phyloP scores from a whole-genome alignment of 2,113 vertebrate genomes.

The Oncorhynchus gorbuscha region DNA sequence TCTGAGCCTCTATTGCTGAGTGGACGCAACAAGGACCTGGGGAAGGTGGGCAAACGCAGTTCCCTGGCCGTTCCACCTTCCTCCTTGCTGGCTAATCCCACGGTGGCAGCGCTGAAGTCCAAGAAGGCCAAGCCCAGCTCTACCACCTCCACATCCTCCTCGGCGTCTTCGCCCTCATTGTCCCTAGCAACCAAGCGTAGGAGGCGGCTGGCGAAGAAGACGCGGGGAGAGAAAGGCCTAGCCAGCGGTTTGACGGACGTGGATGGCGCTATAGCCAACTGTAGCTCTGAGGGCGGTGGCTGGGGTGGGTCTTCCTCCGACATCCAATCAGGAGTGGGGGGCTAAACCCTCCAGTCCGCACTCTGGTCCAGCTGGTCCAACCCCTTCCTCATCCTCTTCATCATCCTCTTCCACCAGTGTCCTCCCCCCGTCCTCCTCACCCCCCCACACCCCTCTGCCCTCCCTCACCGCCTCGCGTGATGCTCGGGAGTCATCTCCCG shows the following conservation, averaged over 20 bases:
- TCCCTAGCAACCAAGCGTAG: conserved; percentile 68
- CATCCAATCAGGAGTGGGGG: conserved; percentile 42
- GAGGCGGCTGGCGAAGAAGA: conserved; percentile 69
- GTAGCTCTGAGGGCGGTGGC: conserved; percentile 53
- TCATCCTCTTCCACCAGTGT: conserved; percentile 67
- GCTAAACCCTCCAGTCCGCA: conserved; percentile 67
- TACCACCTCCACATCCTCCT: conserved; percentile 78
- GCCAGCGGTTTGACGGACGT: conserved; percentile 11
- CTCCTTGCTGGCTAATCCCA: conserved; percentile 45
- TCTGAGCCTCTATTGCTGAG: conserved; percentile 67
- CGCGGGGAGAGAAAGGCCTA: conserved; percentile 59
- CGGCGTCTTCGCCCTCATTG: conserved; percentile 73
- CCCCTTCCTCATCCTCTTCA: conserved; percentile 73
- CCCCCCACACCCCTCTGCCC: conserved; percentile 71
- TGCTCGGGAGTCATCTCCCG: conserved; percentile 80
- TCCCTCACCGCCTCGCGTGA: conserved; percentile 61
- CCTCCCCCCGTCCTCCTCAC: conserved; percentile 72
- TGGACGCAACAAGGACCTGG: conserved; percentile 63
- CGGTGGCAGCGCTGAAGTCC: conserved; percentile 46
- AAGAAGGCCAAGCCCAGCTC: conserved; percentile 79
- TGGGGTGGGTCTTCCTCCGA: conserved; percentile 60
- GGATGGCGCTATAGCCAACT: conserved; percentile 46
- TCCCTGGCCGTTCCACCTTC: conserved; percentile 42
- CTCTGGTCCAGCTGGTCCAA: conserved; percentile 62
- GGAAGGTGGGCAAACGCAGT: conserved; percentile 57